Conservation (phyloP, 2,888 invertebrate species). For the Pseudolycoriella hygida region DNA sequence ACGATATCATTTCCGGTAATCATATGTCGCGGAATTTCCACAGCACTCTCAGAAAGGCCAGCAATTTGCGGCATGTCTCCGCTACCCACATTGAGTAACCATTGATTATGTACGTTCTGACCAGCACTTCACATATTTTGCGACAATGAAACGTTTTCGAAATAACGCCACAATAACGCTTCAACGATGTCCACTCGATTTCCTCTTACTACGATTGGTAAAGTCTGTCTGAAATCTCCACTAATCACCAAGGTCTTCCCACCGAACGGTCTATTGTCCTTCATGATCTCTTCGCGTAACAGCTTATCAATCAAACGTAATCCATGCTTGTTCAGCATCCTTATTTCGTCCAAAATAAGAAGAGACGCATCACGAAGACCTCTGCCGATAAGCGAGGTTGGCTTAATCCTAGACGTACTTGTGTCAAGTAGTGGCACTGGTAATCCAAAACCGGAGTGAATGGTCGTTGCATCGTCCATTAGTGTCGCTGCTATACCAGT, state of each 20-base stretch:
- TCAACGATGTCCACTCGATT: neutral
- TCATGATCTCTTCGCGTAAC: neutral
- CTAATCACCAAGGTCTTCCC: neutral
- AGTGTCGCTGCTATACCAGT: no score
- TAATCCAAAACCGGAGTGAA: neutral
- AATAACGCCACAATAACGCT: neutral
- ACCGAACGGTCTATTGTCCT: neutral
- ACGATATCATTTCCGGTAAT: no score
- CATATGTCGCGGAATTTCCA: no score
- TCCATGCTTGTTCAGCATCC: neutral
- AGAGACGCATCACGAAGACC: neutral
- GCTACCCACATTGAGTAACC: no score
- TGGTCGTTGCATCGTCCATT: no score
- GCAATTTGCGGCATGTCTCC: no score
- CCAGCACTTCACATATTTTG: neutral
- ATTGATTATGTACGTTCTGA: no score
- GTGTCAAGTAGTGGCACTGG: neutral
- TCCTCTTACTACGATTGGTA: neutral
- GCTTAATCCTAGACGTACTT: neutral
- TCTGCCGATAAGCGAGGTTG: neutral
- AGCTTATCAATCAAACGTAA: neutral
- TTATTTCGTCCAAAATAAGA: neutral
- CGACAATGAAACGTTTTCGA: neutral
- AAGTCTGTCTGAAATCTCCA: neutral
- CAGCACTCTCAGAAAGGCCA: no score